Evolutionary conservation across 2,797 vertebrate genomes (phyloP).

Genomic region (Zenarchopterus dispar): DNA sequence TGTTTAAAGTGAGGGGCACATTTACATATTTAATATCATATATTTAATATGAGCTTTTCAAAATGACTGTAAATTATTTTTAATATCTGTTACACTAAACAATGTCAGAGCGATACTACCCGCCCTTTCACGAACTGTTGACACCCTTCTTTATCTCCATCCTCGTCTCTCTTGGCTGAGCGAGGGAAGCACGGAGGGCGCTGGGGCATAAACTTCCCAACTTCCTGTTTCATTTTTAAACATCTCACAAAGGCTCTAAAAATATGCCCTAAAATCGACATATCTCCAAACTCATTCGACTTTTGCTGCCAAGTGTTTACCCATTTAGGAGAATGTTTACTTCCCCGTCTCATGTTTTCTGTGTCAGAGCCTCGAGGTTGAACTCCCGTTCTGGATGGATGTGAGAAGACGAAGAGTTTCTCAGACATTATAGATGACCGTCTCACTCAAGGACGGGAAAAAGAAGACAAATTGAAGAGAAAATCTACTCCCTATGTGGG

Average conservation of each 20-base stretch:
- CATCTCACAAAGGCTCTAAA: slow-evolving; percentile 81
- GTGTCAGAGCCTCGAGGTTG: slow-evolving; percentile 42
- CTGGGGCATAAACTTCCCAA: slow-evolving; percentile 71
- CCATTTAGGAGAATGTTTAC: slow-evolving; percentile 68
- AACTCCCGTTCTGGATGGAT: slow-evolving; percentile 32
- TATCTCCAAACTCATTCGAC: slow-evolving; percentile 62
- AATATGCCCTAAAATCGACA: slow-evolving; percentile 74
- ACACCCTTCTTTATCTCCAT: slow-evolving; percentile 62
- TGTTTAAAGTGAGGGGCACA: not conserved
- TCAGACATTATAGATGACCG: not conserved
- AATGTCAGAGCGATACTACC: slow-evolving; percentile 25
- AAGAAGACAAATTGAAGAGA: not conserved
- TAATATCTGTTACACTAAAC: slow-evolving; percentile 41
- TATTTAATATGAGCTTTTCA: too few species aligned
- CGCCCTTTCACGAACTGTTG: slow-evolving; percentile 49
- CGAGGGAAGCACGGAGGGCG: slow-evolving; percentile 64
- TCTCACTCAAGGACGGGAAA: not conserved
- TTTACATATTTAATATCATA: too few species aligned
- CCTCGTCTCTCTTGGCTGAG: slow-evolving; percentile 55
- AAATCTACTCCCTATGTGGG: not conserved
- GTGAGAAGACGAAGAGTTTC: slow-evolving; percentile 2
- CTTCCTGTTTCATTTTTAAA: slow-evolving; percentile 82
- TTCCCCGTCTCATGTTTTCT: slow-evolving; percentile 45
- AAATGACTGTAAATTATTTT: slow-evolving; percentile 14
- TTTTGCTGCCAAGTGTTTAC: slow-evolving; percentile 72